Evolutionary conservation across 2,113 vertebrate genomes (phyloP).

Genomic region (Elgaria multicarinata): DNA sequence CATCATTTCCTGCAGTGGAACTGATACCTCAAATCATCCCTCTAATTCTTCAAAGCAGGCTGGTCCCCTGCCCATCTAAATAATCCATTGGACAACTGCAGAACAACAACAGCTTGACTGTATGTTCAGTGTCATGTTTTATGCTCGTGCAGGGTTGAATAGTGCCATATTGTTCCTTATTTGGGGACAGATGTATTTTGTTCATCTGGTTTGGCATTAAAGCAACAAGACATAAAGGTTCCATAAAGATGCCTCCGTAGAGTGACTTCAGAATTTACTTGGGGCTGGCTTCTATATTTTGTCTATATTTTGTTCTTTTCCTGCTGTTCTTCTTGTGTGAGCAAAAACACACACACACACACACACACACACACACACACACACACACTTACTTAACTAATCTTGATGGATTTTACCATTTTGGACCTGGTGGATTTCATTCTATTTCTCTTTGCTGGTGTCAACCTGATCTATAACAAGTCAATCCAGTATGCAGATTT

Average conservation of each 20-base stretch:
- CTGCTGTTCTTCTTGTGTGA: not conserved
- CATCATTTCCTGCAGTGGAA: not conserved
- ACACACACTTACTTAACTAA: not conserved
- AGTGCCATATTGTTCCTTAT: not conserved
- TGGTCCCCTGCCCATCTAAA: no score
- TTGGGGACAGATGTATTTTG: not conserved
- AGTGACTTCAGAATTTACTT: not conserved
- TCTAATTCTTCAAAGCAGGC: not conserved
- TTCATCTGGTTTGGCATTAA: not conserved
- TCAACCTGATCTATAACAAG: no score
- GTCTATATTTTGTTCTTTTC: not conserved
- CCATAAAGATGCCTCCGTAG: not conserved
- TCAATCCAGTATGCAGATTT: no score
- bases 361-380: not conserved
- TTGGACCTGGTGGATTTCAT: no score
- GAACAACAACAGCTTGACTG: not conserved
- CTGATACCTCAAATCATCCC: not conserved
- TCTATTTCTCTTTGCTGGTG: no score
- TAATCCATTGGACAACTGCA: not conserved
- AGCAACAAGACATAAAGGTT: not conserved
- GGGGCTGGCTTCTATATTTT: not conserved
- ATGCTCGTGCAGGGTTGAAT: not conserved
- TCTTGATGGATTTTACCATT: no score
- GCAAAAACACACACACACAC: conserved; percentile 1
- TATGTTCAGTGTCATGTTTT: not conserved